Evolutionary conservation across 2,888 invertebrate species (phyloP).

Genomic region (Dasypogon diadema): DNA sequence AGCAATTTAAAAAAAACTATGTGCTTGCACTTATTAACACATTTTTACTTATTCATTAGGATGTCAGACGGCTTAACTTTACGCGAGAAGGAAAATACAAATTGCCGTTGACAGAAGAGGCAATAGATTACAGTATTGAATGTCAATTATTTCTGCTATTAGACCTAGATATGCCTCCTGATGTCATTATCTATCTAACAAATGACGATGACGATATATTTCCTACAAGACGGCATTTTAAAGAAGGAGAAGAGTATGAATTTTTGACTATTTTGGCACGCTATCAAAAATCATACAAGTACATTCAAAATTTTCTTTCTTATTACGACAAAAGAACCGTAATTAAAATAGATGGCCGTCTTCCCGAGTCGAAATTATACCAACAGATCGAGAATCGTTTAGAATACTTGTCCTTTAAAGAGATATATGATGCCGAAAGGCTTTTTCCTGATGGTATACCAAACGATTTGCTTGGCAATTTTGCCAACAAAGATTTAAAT

Average conservation of each 20-base stretch:
- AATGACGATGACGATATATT: constrained; percentile 18
- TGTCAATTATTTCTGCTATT: constrained; percentile 45
- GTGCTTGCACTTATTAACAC: not conserved
- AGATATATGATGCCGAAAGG: constrained; percentile 64
- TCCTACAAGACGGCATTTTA: not conserved
- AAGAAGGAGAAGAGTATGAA: constrained; percentile 56
- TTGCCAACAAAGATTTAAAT: constrained; percentile 59
- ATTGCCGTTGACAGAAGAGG: constrained; percentile 9
- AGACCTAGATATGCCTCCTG: constrained; percentile 36
- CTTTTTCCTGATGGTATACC: constrained; percentile 57
- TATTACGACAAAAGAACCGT: constrained; percentile 70
- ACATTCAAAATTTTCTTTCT: constrained; percentile 63
- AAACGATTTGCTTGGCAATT: not conserved
- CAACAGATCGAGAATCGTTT: constrained; percentile 69
- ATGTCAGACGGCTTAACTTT: not conserved
- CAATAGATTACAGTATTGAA: constrained; percentile 58
- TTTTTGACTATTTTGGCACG: constrained; percentile 7
- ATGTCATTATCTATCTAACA: constrained; percentile 34
- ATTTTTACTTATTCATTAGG: constrained; percentile 10
- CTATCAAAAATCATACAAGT: constrained; percentile 55
- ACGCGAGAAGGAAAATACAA: constrained; percentile 51
- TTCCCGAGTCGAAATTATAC: constrained; percentile 70
- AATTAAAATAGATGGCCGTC: constrained; percentile 73
- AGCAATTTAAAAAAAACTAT: not conserved
- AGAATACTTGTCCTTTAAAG: constrained; percentile 63